Evolutionary conservation across 2,113 vertebrate species (phyloP).

Genomic region (Chionodraco myersi): DNA sequence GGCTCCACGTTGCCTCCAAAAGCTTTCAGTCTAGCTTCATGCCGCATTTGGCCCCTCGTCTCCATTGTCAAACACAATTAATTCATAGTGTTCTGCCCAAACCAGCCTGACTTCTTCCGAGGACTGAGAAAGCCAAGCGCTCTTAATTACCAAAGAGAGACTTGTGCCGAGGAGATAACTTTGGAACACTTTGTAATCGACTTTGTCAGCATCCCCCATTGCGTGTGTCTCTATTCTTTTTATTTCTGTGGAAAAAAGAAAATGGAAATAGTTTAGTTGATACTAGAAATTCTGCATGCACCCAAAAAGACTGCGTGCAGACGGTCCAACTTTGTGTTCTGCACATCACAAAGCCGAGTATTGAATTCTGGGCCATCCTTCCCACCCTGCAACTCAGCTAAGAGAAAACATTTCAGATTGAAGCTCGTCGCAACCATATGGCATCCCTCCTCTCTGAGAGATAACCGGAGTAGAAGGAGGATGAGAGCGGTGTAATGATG

Average conservation of each 20-base stretch:
- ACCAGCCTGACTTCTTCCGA: constrained; percentile 62
- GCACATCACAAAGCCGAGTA: constrained; percentile 35
- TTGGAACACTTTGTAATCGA: constrained; percentile 71
- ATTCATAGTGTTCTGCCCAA: constrained; percentile 57
- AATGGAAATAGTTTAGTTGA: constrained; percentile 51
- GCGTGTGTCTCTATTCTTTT: constrained; percentile 20
- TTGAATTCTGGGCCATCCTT: constrained; percentile 59
- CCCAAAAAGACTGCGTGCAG: constrained; percentile 24
- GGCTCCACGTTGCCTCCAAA: constrained; percentile 22
- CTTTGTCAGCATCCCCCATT: constrained; percentile 64
- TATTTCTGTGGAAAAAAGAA: not conserved
- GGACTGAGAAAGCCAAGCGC: constrained; percentile 63
- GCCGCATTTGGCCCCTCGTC: constrained; percentile 58
- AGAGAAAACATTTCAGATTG: constrained; percentile 56
- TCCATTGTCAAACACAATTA: constrained; percentile 75
- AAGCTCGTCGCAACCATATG: constrained; percentile 51
- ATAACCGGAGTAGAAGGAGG: constrained; percentile 59
- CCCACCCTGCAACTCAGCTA: constrained; percentile 48
- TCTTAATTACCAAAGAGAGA: constrained; percentile 77
- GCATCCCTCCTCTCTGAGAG: constrained; percentile 53
- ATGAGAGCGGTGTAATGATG: constrained; percentile 65
- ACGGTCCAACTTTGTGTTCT: constrained; percentile 33
- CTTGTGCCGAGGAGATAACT: constrained; percentile 75
- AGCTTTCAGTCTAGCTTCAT: constrained; percentile 52
- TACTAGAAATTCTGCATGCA: constrained; percentile 33